Base-by-base conservation (phyloP, 2,888 invertebrate species). In the Drosophila rubida region DNA sequence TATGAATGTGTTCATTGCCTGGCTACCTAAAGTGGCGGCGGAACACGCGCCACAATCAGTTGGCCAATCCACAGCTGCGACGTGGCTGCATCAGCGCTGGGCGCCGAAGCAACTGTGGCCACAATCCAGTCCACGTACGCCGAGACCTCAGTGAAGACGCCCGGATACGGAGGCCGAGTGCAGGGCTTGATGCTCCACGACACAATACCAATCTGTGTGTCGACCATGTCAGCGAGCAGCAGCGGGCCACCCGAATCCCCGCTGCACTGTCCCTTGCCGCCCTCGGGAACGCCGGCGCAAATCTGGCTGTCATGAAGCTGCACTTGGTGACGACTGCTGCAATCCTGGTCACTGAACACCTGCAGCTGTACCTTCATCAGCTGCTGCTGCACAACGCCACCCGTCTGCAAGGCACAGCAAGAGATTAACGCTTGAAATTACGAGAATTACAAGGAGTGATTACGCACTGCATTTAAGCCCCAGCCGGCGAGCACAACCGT, bases 101-200 rank as follows among this genome's bases (percentile, higher is more conserved):
- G 25, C 4, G 14, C n/a, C 0, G 32, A 58, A 2, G 74, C 75
- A 16, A 91, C 80, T 0, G 87, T 89, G n/a, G 77, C 41, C 25
- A 75, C 67, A 59, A 91, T 90, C 91, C 91, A 91, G 42, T 90
- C 86, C n/a, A 91, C 78, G 69, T 90, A 90, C 4, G 82, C 89
- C 0, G 92, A 87, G 1, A 93, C 92, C 69, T 91, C 91, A 1
- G 93, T 91, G 50, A 91, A 93, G 8, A 93, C 92, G 4, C 93
- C 93, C 0, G 93, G 93, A 75, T 90, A 92, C 9, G 91, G 92
- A 1, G 90, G 86, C 4, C 87, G 72, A 0, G 92, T 89, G 50
- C 93, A 93, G 2, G 93, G 93, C 74, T 92, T 93, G 0, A 89
- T 75, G 58, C 92, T 92, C 93, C 93, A 93, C 0, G 93, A 93